Evolutionary conservation across 2,888 invertebrate species (phyloP).

Genomic region (Malachius bipustulatus): DNA sequence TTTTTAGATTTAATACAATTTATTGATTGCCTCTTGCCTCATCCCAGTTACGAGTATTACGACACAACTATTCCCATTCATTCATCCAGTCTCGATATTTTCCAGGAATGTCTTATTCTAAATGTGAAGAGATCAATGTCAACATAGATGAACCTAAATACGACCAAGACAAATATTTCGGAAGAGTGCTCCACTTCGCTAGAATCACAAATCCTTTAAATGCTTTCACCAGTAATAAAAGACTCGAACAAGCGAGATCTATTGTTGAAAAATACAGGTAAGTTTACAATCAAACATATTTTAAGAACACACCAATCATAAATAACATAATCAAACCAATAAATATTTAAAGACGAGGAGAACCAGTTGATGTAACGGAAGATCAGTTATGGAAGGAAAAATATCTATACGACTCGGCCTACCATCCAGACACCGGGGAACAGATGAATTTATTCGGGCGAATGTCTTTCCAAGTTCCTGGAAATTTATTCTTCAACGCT

Average conservation of each 20-base stretch:
- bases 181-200: background rate
- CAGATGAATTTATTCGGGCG: conserved; percentile 87
- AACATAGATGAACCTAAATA: conserved; percentile 3
- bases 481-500: conserved; percentile 93
- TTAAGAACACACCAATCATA: background rate
- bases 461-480: conserved; percentile 97
- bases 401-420: conserved; percentile 96
- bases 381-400: conserved; percentile 87
- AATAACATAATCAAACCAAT: background rate
- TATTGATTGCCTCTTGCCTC: too few relatives aligned
- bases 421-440: conserved; percentile 96
- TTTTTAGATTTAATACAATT: too few relatives aligned
- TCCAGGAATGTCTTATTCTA: too few relatives aligned
- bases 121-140: background rate
- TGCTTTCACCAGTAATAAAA: background rate
- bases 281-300: background rate
- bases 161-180: background rate
- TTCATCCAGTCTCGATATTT: too few relatives aligned
- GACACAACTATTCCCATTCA: too few relatives aligned
- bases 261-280: conserved; percentile 4
- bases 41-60: too few relatives aligned
- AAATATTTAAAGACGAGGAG: conserved; percentile 1
- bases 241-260: background rate
- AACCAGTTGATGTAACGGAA: conserved; percentile 49
- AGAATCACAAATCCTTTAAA: conserved; percentile 4